Percentiles rank a stretch among this genome's conserved stretches.
Conservation (phyloP, 2,888 invertebrate genomes). For the Platycheirus albimanus region DNA sequence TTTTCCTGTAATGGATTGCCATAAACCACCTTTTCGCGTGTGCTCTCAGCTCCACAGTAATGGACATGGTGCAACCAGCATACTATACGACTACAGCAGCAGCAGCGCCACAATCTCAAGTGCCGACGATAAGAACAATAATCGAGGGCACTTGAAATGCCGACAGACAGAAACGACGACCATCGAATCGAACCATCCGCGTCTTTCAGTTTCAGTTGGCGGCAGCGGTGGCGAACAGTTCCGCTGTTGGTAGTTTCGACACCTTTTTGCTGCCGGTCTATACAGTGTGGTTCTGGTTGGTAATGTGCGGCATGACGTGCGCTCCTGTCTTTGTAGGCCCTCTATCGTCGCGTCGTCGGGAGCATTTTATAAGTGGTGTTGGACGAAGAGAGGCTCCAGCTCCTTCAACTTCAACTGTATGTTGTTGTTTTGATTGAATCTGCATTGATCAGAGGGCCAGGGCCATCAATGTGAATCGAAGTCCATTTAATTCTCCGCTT, state of each 20-base stretch:
- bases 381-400: conserved; percentile 22
- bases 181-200: conserved; percentile 40
- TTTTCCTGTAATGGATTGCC: conserved; percentile 66
- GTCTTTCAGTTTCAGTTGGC: not conserved
- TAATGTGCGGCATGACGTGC: conserved; percentile 48
- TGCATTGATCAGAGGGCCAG: conserved; percentile 68
- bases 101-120: conserved; percentile 67
- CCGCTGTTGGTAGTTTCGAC: conserved; percentile 61
- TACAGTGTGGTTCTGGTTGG: conserved; percentile 39
- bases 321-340: conserved; percentile 24
- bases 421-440: conserved; percentile 70
- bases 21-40: conserved; percentile 68
- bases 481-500: conserved; percentile 65
- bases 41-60: conserved; percentile 39
- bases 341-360: conserved; percentile 19
- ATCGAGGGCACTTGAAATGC: conserved; percentile 73
- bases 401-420: conserved; percentile 47
- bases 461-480: conserved; percentile 68
- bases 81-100: conserved; percentile 57
- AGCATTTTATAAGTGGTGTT: conserved; percentile 59
- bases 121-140: conserved; percentile 70
- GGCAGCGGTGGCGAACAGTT: conserved; percentile 2
- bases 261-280: conserved; percentile 61
- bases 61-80: no score
- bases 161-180: conserved; percentile 70